phyloP scores from a whole-genome alignment of 2,888 invertebrate species.

The Clunio marinus region DNA sequence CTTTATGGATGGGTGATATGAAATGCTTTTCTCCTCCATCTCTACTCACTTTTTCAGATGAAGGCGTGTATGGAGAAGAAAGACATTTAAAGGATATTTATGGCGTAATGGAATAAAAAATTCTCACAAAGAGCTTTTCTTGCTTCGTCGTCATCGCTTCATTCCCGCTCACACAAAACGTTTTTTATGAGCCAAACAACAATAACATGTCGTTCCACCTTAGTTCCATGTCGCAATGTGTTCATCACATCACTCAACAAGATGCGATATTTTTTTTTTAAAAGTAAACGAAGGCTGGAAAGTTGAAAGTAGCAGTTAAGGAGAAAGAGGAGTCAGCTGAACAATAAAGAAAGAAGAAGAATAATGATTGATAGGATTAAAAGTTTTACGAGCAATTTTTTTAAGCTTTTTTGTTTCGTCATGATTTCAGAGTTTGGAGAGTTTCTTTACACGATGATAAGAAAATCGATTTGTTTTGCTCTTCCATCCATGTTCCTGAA shows the following conservation, averaged over 20 bases:
- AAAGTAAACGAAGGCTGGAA: too few species aligned
- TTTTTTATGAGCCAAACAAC: slow-evolving; percentile 30
- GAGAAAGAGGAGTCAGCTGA: too few species aligned
- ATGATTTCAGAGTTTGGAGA: background rate
- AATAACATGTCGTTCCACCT: slow-evolving; percentile 30
- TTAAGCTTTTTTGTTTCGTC: slow-evolving; percentile 14
- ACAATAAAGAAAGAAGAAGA: too few species aligned
- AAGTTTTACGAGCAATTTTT: slow-evolving; percentile 26
- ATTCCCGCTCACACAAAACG: too few species aligned
- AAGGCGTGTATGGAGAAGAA: background rate
- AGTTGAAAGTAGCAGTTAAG: too few species aligned
- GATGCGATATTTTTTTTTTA: background rate
- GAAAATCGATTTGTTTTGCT: background rate
- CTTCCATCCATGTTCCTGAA: background rate
- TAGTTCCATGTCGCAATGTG: background rate
- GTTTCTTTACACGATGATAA: background rate
- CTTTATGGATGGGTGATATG: background rate
- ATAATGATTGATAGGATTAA: slow-evolving; percentile 32
- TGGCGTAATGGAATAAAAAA: slow-evolving; percentile 8
- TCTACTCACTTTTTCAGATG: background rate
- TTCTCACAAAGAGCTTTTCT: background rate
- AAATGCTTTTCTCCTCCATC: background rate
- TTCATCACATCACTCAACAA: slow-evolving; percentile 24
- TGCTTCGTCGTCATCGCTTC: background rate
- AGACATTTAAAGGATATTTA: slow-evolving; percentile 31